Evolutionary conservation across 1,140 invertebrate genomes (phyloP), one percentile per base, ranked within the genome.

Genomic region (Pogonus chalceus): DNA sequence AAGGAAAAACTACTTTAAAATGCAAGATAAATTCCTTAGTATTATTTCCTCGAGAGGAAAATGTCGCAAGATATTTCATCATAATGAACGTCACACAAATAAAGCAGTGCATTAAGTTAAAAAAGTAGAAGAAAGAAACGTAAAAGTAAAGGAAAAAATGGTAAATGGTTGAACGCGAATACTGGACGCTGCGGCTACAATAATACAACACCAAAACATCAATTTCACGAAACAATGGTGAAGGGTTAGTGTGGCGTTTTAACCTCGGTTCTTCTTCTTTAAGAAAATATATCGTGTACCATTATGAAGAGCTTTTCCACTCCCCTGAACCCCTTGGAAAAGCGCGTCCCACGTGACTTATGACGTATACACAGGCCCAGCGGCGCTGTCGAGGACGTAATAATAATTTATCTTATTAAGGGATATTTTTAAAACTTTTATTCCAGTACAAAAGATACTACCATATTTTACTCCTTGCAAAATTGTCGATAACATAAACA

Each of bases 371-470:
- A 43, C 37, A 31, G n/a, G n/a, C n/a, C n/a, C n/a, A n/a, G n/a
- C n/a, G n/a, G n/a, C n/a, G n/a, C n/a, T n/a, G 14, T 31, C 26
- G 14, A 31, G 7, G 37, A 12, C 37, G 37, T 43, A 12, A 43
- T 43, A 43, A 43, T 43, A 43, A 43, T 43, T 43, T 43, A 43
- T 43, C 37, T 43, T 43, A 43, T 43, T 43, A 43, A 9, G 37
- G 37, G 18, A 18, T 43, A 43, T 43, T 43, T 43, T 43, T 43
- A 43, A 43, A 43, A 43, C 9, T 43, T 43, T 43, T 43, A 18
- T 4, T 18, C 7, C 37, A 9, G 37, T 43, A 43, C 37, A 9
- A 31, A 7, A 31, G 26, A 4, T 31, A 31, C 37, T 9, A 43
- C 37, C 37, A 43, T 43, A 43, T 43, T 43, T 9, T 18, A 31